These are phyloP conservation scores for Mesorhabditis spiculigera DNA, from an alignment of 2,888 invertebrate genomes.

Conservation along the genomic window DNA sequence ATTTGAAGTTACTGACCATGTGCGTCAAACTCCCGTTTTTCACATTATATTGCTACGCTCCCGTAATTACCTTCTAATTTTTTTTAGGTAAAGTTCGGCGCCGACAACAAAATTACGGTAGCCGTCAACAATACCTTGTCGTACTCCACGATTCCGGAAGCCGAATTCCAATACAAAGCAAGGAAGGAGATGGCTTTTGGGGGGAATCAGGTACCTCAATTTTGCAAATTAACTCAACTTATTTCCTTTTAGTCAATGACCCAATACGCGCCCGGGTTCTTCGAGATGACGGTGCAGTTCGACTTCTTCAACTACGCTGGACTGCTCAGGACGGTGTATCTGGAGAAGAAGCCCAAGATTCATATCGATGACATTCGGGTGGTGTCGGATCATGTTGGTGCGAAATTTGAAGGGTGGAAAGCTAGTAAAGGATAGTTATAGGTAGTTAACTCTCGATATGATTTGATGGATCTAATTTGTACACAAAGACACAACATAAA, in stretches of 20 bases:
- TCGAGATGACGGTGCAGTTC: constrained; percentile 78
- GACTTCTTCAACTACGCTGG: constrained; percentile 99
- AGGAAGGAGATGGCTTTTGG: neutral
- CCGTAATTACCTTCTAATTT: too few relatives aligned
- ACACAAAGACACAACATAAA: too few relatives aligned
- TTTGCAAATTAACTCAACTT: neutral
- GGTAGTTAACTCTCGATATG: too few relatives aligned
- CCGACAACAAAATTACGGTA: constrained; percentile 63
- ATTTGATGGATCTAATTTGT: too few relatives aligned
- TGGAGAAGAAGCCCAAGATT: constrained; percentile 77
- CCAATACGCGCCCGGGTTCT: constrained; percentile 68
- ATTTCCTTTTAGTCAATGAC: constrained; percentile 5
- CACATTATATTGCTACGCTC: neutral
- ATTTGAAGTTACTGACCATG: constrained; percentile 72
- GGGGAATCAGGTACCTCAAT: neutral
- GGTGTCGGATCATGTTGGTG: constrained; percentile 31
- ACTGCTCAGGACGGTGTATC: constrained; percentile 83
- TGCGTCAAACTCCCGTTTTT: constrained; percentile 25
- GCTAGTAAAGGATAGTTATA: too few relatives aligned
- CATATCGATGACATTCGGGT: constrained; percentile 34
- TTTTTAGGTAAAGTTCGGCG: constrained; percentile 28
- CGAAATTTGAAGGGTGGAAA: too few relatives aligned
- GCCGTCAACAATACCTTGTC: constrained; percentile 88
- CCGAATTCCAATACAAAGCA: constrained; percentile 62
- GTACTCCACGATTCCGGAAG: constrained; percentile 85